phyloP scores from a whole-genome alignment of 2,797 vertebrate genomes.

The Coreius guichenoti region DNA sequence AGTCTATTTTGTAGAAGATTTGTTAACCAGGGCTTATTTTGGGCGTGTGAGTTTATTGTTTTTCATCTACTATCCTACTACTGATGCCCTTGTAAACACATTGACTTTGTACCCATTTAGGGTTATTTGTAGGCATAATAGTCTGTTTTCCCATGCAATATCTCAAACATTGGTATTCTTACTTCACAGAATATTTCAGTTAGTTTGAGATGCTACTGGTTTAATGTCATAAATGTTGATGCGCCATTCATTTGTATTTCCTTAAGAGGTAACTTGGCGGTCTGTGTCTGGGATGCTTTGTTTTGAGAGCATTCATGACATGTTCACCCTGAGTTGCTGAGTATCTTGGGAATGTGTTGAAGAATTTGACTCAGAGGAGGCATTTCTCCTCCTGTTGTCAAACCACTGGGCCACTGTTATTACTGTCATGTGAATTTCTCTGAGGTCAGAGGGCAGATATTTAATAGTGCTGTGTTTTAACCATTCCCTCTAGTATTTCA shows the following conservation, averaged over 20 bases:
- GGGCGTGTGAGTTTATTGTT: not conserved
- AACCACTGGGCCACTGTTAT: conserved; percentile 33
- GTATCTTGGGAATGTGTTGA: conserved; percentile 31
- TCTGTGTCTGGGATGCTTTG: not conserved
- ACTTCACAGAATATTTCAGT: not conserved
- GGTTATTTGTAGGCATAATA: not conserved
- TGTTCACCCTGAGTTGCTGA: not conserved
- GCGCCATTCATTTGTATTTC: not conserved
- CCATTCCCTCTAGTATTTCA: conserved; percentile 16
- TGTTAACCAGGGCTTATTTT: conserved; percentile 20
- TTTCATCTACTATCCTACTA: not conserved
- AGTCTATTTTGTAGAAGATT: not conserved
- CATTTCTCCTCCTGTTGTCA: conserved; percentile 30
- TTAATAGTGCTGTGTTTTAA: conserved; percentile 22
- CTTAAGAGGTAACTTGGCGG: not conserved
- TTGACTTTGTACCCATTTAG: conserved; percentile 13
- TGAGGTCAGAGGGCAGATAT: conserved; percentile 52
- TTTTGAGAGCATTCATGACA: not conserved
- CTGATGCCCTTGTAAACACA: not conserved
- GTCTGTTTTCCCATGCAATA: not conserved
- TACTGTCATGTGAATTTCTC: conserved; percentile 43
- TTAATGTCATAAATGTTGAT: conserved; percentile 30
- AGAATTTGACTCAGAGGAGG: conserved; percentile 24
- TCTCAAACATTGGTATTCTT: not conserved
- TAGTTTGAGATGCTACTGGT: conserved; percentile 18